Conservation (phyloP, 1,140 invertebrate genomes). For the Drosophila willistoni region DNA sequence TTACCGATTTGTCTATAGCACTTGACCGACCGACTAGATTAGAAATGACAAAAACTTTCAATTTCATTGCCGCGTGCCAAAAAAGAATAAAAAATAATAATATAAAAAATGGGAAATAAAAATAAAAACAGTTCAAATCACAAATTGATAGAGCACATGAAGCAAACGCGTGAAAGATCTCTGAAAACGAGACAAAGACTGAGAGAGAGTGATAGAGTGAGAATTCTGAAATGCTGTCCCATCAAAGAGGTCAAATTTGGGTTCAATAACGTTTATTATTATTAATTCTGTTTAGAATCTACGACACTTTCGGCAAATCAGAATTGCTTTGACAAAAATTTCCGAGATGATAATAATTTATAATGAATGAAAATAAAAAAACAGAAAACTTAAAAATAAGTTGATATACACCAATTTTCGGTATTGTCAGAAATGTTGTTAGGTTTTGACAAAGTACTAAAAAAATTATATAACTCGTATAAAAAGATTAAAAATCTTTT, state of each 20-base stretch:
- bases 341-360: slow-evolving; percentile 1
- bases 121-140: background rate
- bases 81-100: background rate
- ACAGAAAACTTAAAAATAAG: background rate
- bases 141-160: slow-evolving; percentile 19
- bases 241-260: slow-evolving; percentile 20
- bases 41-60: slow-evolving; percentile 23
- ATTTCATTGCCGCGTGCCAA: slow-evolving; percentile 15
- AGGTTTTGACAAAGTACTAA: too few relatives aligned
- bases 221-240: slow-evolving; percentile 9
- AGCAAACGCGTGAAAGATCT: slow-evolving; percentile 1
- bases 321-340: slow-evolving; percentile 5
- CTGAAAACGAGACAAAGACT: background rate
- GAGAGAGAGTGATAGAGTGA: too few relatives aligned
- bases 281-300: background rate
- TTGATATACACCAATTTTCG: background rate
- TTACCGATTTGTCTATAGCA: slow-evolving; percentile 8
- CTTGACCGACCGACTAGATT: slow-evolving; percentile 1
- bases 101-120: background rate
- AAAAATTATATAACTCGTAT: too few relatives aligned
- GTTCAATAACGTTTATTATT: slow-evolving; percentile 26
- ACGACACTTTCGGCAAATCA: background rate
- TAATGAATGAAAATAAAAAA: background rate
- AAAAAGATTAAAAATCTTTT: too few relatives aligned
- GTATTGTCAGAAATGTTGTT: too few relatives aligned